A percentile compares a stretch with the other conserved stretches of the same genome.
phyloP scores from a whole-genome alignment of 2,888 invertebrate genomes.

The Spisula subtruncata region DNA sequence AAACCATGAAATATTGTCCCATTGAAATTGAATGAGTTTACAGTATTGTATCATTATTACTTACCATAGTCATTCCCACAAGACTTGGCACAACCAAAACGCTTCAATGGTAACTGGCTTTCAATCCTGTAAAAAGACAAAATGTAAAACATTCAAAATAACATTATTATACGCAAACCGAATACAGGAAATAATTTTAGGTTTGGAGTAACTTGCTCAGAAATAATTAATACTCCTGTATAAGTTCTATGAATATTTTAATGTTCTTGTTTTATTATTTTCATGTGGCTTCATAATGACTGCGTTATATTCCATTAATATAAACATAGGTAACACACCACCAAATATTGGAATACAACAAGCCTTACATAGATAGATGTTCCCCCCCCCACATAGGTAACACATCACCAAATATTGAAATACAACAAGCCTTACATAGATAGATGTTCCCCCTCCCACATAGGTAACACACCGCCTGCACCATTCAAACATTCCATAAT shows the following conservation, averaged over 20 bases:
- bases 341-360: neutral
- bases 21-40: too few relatives aligned
- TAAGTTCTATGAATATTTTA: too few relatives aligned
- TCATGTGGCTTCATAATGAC: too few relatives aligned
- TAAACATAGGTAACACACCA: too few relatives aligned
- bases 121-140: constrained; percentile 74
- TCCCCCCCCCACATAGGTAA: constrained; percentile 92
- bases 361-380: constrained; percentile 86
- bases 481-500: constrained; percentile 91
- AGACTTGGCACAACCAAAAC: constrained; percentile 75
- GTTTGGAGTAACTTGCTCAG: too few relatives aligned
- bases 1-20: too few relatives aligned
- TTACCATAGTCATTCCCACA: constrained; percentile 67
- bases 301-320: too few relatives aligned
- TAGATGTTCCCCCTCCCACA: constrained; percentile 90
- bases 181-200: too few relatives aligned
- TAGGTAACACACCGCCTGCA: constrained; percentile 91
- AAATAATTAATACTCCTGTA: too few relatives aligned
- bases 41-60: too few relatives aligned
- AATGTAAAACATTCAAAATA: neutral
- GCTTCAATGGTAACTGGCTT: constrained; percentile 79
- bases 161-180: too few relatives aligned
- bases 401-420: constrained; percentile 88
- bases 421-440: constrained; percentile 82
- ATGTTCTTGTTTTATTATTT: too few relatives aligned